These are phyloP conservation scores for Cygnus atratus DNA, from an alignment of 2,113 vertebrate genomes.

Conservation along the genomic window DNA sequence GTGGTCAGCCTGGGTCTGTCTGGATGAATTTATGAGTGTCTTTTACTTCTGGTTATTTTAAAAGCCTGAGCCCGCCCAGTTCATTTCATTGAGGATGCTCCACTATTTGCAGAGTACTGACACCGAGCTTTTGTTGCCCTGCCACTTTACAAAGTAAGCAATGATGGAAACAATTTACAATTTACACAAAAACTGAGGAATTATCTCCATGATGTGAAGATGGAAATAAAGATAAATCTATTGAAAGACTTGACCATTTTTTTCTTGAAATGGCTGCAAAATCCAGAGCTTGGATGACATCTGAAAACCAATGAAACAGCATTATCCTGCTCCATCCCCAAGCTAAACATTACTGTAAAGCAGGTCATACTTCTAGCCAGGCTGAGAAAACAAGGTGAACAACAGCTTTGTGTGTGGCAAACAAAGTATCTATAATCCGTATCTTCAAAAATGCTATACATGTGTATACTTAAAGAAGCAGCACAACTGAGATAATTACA, in stretches of 20 bases:
- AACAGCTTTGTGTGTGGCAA: neutral
- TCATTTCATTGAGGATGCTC: neutral
- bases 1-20: neutral
- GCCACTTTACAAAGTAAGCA: neutral
- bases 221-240: neutral
- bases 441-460: neutral
- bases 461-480: neutral
- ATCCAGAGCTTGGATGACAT: neutral
- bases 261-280: neutral
- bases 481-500: neutral
- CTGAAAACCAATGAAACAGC: neutral
- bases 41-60: neutral
- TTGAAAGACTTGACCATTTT: neutral
- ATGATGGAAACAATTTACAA: neutral
- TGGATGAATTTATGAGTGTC: neutral
- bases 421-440: neutral
- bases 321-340: neutral
- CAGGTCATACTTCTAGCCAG: neutral
- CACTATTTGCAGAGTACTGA: neutral
- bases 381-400: neutral
- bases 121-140: neutral
- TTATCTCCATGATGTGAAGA: neutral
- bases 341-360: neutral
- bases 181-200: neutral
- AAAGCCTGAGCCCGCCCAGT: neutral